Conservation (phyloP, 2,113 vertebrate genomes). For the Sylvicapra grimmia region DNA sequence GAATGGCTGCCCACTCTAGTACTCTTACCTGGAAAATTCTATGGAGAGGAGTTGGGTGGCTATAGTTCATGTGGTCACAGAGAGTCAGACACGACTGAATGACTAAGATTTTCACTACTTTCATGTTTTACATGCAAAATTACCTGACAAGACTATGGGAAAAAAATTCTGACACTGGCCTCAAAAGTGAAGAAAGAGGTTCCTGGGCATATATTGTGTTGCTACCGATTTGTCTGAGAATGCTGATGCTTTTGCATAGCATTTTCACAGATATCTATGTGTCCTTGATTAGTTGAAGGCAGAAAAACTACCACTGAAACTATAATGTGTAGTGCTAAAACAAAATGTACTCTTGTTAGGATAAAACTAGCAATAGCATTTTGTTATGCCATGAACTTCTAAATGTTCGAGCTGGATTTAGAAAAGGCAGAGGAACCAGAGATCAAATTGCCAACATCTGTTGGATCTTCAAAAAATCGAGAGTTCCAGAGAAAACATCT, state of each 20-base stretch:
- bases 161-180: conserved; percentile 25
- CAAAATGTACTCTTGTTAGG: neutral
- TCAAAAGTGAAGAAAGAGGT: neutral
- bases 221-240: conserved; percentile 35
- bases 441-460: neutral
- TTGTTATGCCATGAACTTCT: neutral
- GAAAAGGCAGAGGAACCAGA: neutral
- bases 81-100: neutral
- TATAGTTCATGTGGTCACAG: neutral
- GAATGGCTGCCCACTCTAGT: neutral
- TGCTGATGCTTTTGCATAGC: neutral
- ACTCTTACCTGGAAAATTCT: neutral
- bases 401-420: neutral
- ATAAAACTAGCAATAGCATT: neutral
- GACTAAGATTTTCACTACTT: neutral
- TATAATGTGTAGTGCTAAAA: neutral
- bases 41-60: neutral
- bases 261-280: neutral
- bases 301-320: neutral
- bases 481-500: neutral
- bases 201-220: neutral
- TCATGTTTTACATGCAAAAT: conserved; percentile 55
- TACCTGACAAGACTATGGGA: conserved; percentile 17
- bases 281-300: neutral
- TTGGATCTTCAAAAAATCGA: neutral